Conservation (phyloP, 2,888 invertebrate species). For the Philhelius pedissequus region DNA sequence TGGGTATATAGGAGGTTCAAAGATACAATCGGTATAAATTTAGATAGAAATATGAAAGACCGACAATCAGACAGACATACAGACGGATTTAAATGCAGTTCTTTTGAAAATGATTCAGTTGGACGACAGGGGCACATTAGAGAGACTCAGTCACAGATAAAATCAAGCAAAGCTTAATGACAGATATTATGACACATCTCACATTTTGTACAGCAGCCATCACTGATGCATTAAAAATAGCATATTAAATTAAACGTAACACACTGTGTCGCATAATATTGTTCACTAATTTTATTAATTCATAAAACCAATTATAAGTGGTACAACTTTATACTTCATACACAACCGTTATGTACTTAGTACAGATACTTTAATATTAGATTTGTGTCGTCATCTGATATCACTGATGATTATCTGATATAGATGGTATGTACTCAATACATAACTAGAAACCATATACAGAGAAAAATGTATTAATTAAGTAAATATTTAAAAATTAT, state of each 20-base stretch:
- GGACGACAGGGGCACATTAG: not conserved
- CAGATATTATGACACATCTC: conserved; percentile 58
- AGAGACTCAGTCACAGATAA: not conserved
- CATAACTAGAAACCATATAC: no score
- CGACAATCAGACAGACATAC: conserved; percentile 37
- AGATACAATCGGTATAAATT: not conserved
- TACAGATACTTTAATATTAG: no score
- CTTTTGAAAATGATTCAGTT: conserved; percentile 37
- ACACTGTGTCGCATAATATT: not conserved
- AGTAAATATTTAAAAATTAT: no score
- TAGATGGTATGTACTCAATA: no score
- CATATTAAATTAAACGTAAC: not conserved
- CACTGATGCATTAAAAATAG: not conserved
- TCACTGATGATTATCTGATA: no score
- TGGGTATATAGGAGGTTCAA: not conserved
- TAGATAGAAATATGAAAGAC: conserved; percentile 16
- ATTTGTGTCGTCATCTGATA: no score
- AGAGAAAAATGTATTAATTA: no score
- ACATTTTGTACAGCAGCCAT: conserved; percentile 4
- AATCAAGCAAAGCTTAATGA: conserved; percentile 48
- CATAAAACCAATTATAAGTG: no score
- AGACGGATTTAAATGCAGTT: conserved; percentile 19
- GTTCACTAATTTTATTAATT: no score
- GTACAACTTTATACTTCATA: no score
- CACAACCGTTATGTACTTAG: no score